Evolutionary conservation across 2,113 vertebrate species (phyloP).

Genomic region (Heterotilapia buettikoferi): DNA sequence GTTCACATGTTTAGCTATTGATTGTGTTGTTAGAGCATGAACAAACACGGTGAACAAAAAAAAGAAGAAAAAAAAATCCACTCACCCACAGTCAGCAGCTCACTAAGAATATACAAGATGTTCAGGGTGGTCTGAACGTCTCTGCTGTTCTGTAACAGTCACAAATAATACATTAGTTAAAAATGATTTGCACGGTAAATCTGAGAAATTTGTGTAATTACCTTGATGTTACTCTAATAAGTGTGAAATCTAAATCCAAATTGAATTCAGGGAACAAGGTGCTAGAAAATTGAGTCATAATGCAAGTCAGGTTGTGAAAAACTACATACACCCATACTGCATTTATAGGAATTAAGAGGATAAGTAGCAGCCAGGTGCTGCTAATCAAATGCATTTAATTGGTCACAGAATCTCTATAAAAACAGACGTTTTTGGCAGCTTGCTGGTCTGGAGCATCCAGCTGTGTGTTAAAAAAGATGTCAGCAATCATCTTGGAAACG

Average conservation of each 20-base stretch:
- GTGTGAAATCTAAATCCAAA: not conserved
- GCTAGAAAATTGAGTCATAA: not conserved
- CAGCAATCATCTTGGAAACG: not conserved
- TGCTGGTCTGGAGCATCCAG: not conserved
- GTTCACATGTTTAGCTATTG: not conserved
- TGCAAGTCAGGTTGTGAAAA: not conserved
- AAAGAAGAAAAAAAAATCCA: not conserved
- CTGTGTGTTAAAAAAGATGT: not conserved
- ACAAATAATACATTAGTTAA: slow-evolving; percentile 20
- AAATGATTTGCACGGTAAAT: not conserved
- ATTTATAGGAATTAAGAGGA: not conserved
- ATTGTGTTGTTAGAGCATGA: not conserved
- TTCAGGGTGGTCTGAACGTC: slow-evolving; percentile 89
- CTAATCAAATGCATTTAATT: no score
- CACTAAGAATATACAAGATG: slow-evolving; percentile 88
- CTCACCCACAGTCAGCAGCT: slow-evolving; percentile 89
- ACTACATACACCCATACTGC: not conserved
- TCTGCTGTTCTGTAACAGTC: slow-evolving; percentile 79
- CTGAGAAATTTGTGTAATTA: not conserved
- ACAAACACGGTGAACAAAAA: not conserved
- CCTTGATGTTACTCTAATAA: not conserved
- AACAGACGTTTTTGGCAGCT: not conserved
- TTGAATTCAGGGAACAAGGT: not conserved
- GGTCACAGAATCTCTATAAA: not conserved
- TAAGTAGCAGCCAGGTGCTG: not conserved